phyloP scores from a whole-genome alignment of 2,113 vertebrate genomes.

The Chaetura pelagica region DNA sequence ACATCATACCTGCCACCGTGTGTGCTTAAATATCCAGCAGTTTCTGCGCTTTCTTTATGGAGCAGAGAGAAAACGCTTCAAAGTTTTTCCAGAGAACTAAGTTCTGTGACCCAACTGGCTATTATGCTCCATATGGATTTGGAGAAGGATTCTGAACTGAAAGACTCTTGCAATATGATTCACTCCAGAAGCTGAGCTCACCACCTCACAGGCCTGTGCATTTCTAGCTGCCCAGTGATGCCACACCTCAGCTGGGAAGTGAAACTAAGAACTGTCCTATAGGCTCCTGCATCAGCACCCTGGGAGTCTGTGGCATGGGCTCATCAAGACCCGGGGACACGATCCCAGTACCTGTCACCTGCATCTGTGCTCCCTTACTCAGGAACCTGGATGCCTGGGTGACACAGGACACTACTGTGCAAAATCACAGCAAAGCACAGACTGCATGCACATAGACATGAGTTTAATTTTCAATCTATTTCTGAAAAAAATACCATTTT shows the following conservation, averaged over 20 bases:
- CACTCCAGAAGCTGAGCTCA: background rate
- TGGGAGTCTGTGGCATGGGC: rapidly evolving
- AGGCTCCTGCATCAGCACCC: background rate
- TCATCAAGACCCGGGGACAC: background rate
- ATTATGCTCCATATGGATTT: rapidly evolving
- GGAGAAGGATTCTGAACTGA: background rate
- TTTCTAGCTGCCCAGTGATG: background rate
- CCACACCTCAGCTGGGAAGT: background rate
- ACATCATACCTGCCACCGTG: background rate
- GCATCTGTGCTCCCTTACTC: background rate
- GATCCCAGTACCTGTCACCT: too few species aligned
- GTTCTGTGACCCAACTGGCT: background rate
- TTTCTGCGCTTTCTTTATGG: background rate
- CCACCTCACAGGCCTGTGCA: background rate
- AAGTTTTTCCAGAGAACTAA: background rate
- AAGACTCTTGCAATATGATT: background rate
- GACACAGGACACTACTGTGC: background rate
- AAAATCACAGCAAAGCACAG: background rate
- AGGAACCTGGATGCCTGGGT: background rate
- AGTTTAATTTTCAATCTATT: background rate
- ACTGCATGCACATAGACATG: rapidly evolving
- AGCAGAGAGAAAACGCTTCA: background rate
- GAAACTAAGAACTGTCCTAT: rapidly evolving
- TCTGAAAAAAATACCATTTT: background rate
- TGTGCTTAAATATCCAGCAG: background rate